Conservation (phyloP, 2,888 invertebrate genomes). For the Vandiemenella viatica region DNA sequence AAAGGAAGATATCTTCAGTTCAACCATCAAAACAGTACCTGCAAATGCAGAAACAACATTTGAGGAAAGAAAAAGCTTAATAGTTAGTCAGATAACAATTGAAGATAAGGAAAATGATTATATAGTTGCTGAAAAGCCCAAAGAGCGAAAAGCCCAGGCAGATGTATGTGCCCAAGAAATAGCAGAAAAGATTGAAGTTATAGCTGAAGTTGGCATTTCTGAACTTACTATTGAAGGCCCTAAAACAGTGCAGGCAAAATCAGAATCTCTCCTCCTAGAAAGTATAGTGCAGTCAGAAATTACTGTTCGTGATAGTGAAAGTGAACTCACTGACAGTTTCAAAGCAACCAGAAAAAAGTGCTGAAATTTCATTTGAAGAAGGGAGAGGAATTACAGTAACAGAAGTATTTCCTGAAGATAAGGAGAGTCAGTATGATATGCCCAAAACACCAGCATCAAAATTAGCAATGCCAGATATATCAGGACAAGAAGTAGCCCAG, state of each 20-base stretch:
- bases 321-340: constrained; percentile 26
- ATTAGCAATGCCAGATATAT: constrained; percentile 27
- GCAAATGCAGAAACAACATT: constrained; percentile 20
- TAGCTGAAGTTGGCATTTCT: constrained; percentile 20
- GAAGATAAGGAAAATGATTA: constrained; percentile 24
- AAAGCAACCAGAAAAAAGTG: constrained; percentile 27
- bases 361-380: constrained; percentile 21
- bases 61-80: constrained; percentile 20
- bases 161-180: constrained; percentile 23
- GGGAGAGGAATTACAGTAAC: constrained; percentile 26
- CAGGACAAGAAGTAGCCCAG: constrained; percentile 30
- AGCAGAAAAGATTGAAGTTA: constrained; percentile 23
- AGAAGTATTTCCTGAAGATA: constrained; percentile 28
- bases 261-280: constrained; percentile 19
- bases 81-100: constrained; percentile 22
- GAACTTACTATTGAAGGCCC: constrained; percentile 14
- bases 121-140: constrained; percentile 17
- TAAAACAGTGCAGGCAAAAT: constrained; percentile 15
- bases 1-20: constrained; percentile 18
- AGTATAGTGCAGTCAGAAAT: constrained; percentile 18
- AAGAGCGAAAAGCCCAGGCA: constrained; percentile 22
- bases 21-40: constrained; percentile 16
- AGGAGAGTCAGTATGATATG: constrained; percentile 26
- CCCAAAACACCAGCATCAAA: constrained; percentile 23
- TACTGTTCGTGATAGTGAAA: constrained; percentile 16